A percentile compares a stretch with the other conserved stretches of the same genome.
Evolutionary conservation across 2,888 invertebrate species (phyloP).

Genomic region (Conchocele bisecta): DNA sequence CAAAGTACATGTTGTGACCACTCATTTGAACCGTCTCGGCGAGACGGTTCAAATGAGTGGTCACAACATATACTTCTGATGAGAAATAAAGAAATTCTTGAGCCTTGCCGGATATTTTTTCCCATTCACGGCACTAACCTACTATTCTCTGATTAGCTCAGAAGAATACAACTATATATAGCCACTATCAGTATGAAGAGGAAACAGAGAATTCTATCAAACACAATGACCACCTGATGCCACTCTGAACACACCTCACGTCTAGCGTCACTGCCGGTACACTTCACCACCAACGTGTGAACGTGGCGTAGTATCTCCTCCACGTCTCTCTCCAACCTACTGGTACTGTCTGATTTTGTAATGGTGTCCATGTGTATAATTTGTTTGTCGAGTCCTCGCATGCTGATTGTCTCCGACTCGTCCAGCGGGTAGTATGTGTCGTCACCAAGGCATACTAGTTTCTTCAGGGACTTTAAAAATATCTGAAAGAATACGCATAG

Average conservation of each 20-base stretch:
- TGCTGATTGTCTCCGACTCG: constrained; percentile 70
- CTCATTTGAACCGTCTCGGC: too few species aligned
- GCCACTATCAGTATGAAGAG: constrained; percentile 72
- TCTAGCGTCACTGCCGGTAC: constrained; percentile 59
- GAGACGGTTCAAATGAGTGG: too few species aligned
- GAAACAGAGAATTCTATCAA: constrained; percentile 75
- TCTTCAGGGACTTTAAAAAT: constrained; percentile 71
- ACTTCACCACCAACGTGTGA: constrained; percentile 64
- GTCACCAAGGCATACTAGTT: constrained; percentile 71
- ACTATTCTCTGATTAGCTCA: constrained; percentile 50
- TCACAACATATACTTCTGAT: too few species aligned
- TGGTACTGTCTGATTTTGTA: constrained; percentile 6
- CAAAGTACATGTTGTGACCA: too few species aligned
- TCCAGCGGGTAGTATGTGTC: constrained; percentile 75
- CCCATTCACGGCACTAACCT: too few species aligned
- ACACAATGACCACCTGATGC: constrained; percentile 78
- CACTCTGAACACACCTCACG: constrained; percentile 72
- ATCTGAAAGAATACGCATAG: constrained; percentile 69
- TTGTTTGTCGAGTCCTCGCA: constrained; percentile 70
- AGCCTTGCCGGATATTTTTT: too few species aligned
- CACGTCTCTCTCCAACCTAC: constrained; percentile 70
- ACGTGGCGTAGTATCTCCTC: constrained; percentile 71
- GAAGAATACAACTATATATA: constrained; percentile 69
- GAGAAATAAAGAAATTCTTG: too few species aligned
- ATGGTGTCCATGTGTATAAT: neutral